phyloP scores from a whole-genome alignment of 2,797 vertebrate genomes.

The Esox masquinongy region DNA sequence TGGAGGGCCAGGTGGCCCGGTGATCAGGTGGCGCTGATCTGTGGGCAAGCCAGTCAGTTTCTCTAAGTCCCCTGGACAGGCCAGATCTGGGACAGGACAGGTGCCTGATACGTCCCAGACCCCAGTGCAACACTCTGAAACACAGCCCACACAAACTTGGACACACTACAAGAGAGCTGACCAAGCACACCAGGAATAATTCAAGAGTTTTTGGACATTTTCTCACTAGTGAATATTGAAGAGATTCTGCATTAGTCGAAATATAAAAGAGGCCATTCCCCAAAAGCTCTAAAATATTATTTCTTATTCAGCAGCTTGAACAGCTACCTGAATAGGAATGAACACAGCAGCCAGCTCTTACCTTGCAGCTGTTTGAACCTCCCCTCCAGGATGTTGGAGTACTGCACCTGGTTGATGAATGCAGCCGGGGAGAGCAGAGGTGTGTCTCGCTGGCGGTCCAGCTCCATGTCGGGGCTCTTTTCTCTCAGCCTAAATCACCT shows the following conservation, averaged over 20 bases:
- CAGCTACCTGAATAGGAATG: not conserved
- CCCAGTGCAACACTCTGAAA: not conserved
- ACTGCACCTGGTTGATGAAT: slow-evolving; percentile 88
- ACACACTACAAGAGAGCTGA: not conserved
- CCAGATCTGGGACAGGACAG: not conserved
- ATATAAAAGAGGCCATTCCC: not conserved
- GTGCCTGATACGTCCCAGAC: not conserved
- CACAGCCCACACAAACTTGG: not conserved
- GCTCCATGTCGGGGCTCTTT: slow-evolving; percentile 65
- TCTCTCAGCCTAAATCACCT: slow-evolving; percentile 35
- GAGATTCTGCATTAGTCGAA: slow-evolving; percentile 17
- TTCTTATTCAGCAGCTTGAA: not conserved
- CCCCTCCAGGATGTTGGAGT: slow-evolving; percentile 89
- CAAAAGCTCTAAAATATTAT: not conserved
- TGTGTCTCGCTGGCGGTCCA: slow-evolving; percentile 74
- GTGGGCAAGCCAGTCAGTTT: slow-evolving; percentile 21
- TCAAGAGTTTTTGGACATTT: not conserved
- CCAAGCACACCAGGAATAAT: not conserved
- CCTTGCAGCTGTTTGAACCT: slow-evolving; percentile 95
- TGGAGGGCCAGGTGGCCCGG: slow-evolving; percentile 70
- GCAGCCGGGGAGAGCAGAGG: slow-evolving; percentile 86
- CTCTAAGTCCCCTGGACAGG: not conserved
- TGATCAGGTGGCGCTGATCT: slow-evolving; percentile 67
- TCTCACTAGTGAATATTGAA: not conserved
- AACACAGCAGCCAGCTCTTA: slow-evolving; percentile 63